Evolutionary conservation across 2,113 vertebrate species (phyloP).

Genomic region (Phainopepla nitens): DNA sequence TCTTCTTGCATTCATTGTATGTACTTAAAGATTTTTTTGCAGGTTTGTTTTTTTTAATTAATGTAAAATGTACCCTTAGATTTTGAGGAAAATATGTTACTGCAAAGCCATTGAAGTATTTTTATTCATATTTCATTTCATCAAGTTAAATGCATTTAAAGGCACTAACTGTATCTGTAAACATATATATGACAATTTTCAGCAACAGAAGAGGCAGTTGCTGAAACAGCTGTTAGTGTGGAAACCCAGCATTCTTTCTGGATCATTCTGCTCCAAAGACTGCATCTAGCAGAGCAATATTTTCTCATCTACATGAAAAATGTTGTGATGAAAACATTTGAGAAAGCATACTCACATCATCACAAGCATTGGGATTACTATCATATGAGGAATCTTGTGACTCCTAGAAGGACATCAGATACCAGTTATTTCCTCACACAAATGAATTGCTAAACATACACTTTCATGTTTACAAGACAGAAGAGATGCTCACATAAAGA

Average conservation of each 20-base stretch:
- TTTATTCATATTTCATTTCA: background rate
- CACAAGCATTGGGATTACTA: slow-evolving; percentile 35
- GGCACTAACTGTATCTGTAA: background rate
- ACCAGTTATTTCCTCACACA: slow-evolving; percentile 2
- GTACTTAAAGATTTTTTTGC: background rate
- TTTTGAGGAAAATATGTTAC: background rate
- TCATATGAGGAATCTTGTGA: slow-evolving; percentile 7
- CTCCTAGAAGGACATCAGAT: background rate
- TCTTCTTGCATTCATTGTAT: background rate
- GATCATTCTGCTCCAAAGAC: background rate
- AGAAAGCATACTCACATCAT: slow-evolving; percentile 44
- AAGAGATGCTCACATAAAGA: background rate
- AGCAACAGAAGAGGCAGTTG: background rate
- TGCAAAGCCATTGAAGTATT: background rate
- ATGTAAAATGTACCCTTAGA: background rate
- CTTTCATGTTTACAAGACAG: background rate
- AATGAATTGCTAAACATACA: background rate
- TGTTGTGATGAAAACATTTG: background rate
- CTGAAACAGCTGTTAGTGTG: background rate
- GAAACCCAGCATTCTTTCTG: background rate
- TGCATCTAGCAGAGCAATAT: background rate
- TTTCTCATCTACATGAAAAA: background rate
- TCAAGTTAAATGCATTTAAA: background rate
- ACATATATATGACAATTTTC: background rate
- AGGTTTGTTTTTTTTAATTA: background rate